Percentiles rank a stretch among this genome's conserved stretches.
Conservation (phyloP, 2,888 invertebrate genomes). For the Drosophila conformis region DNA sequence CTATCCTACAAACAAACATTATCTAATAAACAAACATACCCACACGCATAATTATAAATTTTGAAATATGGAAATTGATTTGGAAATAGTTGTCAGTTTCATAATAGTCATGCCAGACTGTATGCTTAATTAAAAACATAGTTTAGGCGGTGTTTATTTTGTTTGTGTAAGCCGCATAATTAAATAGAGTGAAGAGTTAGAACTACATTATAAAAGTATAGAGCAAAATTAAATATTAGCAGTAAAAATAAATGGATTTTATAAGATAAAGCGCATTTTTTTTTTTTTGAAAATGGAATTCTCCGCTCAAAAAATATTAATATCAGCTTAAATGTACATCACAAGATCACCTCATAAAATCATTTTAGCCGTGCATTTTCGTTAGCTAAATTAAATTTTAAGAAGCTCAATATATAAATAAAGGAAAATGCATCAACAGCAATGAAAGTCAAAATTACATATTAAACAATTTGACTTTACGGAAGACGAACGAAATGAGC, state of each 20-base stretch:
- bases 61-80: conserved; percentile 14
- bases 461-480: conserved; percentile 53
- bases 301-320: background rate
- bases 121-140: conserved; percentile 61
- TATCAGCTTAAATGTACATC: background rate
- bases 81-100: conserved; percentile 19
- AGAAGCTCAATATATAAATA: conserved; percentile 36
- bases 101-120: conserved; percentile 20
- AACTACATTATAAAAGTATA: background rate
- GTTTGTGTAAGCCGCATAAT: conserved; percentile 28
- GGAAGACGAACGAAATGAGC: conserved; percentile 23
- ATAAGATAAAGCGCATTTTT: background rate
- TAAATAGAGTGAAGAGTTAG: conserved; percentile 2
- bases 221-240: background rate
- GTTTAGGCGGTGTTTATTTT: conserved; percentile 54
- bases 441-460: conserved; percentile 36
- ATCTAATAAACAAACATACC: conserved; percentile 16
- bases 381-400: conserved; percentile 23
- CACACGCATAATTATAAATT: background rate
- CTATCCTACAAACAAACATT: conserved; percentile 32
- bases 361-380: conserved; percentile 16
- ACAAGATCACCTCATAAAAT: background rate
- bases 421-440: conserved; percentile 30
- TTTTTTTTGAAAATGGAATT: background rate
- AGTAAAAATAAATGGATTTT: background rate